Conservation (phyloP, 2,113 vertebrate species). For the Pogonocichla stellata region DNA sequence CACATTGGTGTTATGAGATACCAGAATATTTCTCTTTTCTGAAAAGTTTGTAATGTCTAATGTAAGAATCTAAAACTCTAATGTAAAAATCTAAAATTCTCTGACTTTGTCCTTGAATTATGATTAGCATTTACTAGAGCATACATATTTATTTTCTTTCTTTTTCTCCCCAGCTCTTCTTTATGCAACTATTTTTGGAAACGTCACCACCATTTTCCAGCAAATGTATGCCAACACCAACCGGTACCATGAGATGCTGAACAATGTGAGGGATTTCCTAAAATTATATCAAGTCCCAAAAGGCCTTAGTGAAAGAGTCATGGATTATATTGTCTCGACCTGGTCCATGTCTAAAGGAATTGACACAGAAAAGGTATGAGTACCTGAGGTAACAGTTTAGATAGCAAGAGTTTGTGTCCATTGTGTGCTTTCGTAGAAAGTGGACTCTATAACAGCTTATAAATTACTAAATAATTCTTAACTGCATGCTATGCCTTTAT, state of each 20-base stretch:
- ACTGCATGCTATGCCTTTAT: not conserved
- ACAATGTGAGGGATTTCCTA: constrained; percentile 95
- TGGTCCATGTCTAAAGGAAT: constrained; percentile 99
- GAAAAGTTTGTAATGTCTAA: not conserved
- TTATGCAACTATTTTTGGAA: constrained; percentile 98
- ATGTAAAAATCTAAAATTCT: not conserved
- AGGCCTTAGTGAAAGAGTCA: constrained; percentile 95
- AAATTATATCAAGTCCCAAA: constrained; percentile 98
- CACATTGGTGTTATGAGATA: not conserved
- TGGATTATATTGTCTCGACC: constrained; percentile 98
- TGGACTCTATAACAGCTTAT: not conserved
- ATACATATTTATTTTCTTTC: constrained; percentile 41
- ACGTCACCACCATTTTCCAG: constrained; percentile 98
- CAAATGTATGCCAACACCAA: constrained; percentile 99
- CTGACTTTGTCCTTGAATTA: not conserved
- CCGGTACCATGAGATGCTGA: constrained; percentile 96
- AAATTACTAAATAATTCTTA: not conserved
- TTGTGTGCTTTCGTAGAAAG: not conserved
- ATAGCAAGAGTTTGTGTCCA: not conserved
- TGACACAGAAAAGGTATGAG: constrained; percentile 93
- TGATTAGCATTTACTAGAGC: not conserved
- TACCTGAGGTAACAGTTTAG: not conserved
- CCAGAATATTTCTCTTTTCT: constrained; percentile 12
- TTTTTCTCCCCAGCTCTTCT: constrained; percentile 81
- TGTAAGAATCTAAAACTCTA: not conserved